Base-by-base conservation (phyloP, 2,113 vertebrate genomes). In the Odobenus rosmarus region DNA sequence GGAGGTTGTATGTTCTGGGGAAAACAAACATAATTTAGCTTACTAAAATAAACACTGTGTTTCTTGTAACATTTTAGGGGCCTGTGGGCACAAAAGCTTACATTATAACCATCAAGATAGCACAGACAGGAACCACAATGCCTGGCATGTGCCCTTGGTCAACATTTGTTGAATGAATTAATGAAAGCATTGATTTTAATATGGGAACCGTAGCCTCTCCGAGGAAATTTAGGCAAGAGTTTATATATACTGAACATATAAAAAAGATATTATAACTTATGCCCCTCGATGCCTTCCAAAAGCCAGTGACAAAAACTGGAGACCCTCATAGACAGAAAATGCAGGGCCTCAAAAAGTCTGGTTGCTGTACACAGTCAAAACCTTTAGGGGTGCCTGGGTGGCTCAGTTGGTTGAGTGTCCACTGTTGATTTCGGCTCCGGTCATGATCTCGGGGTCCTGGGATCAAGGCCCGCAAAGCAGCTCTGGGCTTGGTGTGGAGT, bases 1-100 rank as follows among this genome's bases (percentile, higher is more conserved):
- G 2, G 99, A 99, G 42, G 99, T 99, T 89, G 99, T 99, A 96
- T 99, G 99, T 87, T 99, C 99, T 99, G 24, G 2, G 95, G 53
- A 28, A 42, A 92, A 98, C 62, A 96, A 82, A 90, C n/a, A 92
- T 59, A 26, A 85, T 55, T 72, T 46, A 93, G 26, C 53, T 94
- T 55, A 88, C 49, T 82, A 39, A 96, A 96, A 82, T 33, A 95
- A 90, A 81, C 5, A 77, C 15, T 82, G 3, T 3, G 67, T 82
- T 93, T 86, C 51, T 64, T 24, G 8, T 7, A 71, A 90, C 11
- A 61, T 64, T 86, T 92, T 62, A 96, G 64, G 53, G 39, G 93
- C 7, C 13, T 33, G 2, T 49, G 24, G 71, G 46, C 71, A 96
- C 31, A 57, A 76, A 12, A 80, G 24, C 16, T 49, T 51, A 67